Evolutionary conservation across 1,140 invertebrate species (phyloP), one percentile per base, ranked within the genome.

Genomic region (Heliconius eleuchia): DNA sequence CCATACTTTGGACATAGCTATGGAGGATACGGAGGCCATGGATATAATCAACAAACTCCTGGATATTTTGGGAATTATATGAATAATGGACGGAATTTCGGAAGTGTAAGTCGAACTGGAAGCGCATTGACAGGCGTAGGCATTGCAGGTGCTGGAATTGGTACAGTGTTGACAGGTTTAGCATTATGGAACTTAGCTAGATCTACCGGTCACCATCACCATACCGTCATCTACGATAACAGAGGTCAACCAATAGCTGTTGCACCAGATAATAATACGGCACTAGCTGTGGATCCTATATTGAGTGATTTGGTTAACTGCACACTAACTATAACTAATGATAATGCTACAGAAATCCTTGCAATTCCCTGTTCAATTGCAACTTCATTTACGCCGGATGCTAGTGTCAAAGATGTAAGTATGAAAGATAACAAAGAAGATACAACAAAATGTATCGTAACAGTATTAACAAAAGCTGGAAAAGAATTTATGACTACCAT

Each of bases 141-240:
- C 60, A 91, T 94, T 46, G 93, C 93, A 2, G 93, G 92, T 30
- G 92, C 92, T 37, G 93, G 93, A 42, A 88, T 95, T 46, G 94
- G 94, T 66, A 93, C 93, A 34, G 87, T 95, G 71, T 83, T 95
- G 74, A 94, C 94, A 73, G 94, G 94, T 30, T 87, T 95, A 77
- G 93, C 94, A 16, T 83, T 95, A 42, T 95, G 94, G 94, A 95
- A 95, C 86, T 87, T 95, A 80, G 94, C 93, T 39, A 87, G 94
- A 60, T 94, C 93, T 13, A 94, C 94, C 66, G 88, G 94, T 30
- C 84, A 86, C 74, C 88, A 84, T 74, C 91, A 94, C 79, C 92
- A 94, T 80, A 94, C 92, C 23, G 90, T 94, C 50, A 89, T 94
- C 60, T 92, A 94, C 73, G 92, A 94, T 73, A 92, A 94, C 50